Conservation (phyloP, 2,888 invertebrate species). For the Suillia variegata region DNA sequence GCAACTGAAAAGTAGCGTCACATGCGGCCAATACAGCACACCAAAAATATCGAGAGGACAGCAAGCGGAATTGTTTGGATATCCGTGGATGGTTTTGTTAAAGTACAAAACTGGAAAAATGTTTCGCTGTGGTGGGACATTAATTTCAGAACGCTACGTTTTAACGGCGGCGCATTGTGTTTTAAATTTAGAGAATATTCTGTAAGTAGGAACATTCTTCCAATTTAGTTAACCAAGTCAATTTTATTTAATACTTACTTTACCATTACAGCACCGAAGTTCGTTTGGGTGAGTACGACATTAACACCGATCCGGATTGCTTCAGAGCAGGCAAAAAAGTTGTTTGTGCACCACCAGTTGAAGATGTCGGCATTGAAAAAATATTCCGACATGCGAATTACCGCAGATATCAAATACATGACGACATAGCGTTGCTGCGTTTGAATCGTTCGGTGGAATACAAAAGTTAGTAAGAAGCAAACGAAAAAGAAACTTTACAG, state of each 20-base stretch:
- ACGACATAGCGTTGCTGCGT: conserved; percentile 48
- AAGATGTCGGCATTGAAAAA: conserved; percentile 44
- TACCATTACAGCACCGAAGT: conserved; percentile 35
- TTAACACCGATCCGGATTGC: conserved; percentile 42
- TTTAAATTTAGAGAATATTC: conserved; percentile 27
- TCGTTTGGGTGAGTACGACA: conserved; percentile 47
- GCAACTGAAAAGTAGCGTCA: conserved; percentile 22
- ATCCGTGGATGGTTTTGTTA: conserved; percentile 48
- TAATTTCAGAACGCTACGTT: conserved; percentile 45
- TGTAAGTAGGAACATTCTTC: conserved; percentile 34
- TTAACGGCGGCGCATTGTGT: conserved; percentile 49
- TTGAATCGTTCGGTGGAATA: conserved; percentile 36
- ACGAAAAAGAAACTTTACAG: background rate
- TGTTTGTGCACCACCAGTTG: conserved; percentile 43
- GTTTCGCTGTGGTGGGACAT: conserved; percentile 44
- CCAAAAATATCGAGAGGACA: conserved; percentile 41
- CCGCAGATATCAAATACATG: conserved; percentile 20
- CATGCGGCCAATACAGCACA: conserved; percentile 36
- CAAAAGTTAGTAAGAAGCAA: conserved; percentile 37
- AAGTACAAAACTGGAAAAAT: conserved; percentile 34
- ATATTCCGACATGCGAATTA: conserved; percentile 35
- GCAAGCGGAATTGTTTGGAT: conserved; percentile 41
- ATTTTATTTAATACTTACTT: background rate
- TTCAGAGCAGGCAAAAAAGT: conserved; percentile 35
- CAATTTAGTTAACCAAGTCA: background rate